Evolutionary conservation across 1,140 invertebrate genomes (phyloP), one percentile per base, ranked within the genome.

Genomic region (Meloidogyne hapla): DNA sequence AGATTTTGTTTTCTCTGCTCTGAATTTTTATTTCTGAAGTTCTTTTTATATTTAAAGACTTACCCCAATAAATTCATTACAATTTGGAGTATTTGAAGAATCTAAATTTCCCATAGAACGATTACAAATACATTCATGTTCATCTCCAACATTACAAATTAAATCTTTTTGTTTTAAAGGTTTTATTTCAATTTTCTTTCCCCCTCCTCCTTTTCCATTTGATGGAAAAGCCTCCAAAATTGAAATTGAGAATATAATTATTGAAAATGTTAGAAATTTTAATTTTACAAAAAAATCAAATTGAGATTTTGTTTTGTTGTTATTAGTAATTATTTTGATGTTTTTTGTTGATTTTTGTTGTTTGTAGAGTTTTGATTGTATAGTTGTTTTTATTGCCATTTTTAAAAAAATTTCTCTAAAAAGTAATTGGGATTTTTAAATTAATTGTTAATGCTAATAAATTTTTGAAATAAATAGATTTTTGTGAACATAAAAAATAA

Each of bases 51-150:
- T 76, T 68, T 33, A 8, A n/a, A 45, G 25, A 45, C 72, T 76
- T 64, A 83, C 81, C 64, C 80, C 80, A 64, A 83, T 56, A 61
- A 83, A 81, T 56, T 68, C 26, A 68, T 84, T 65, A 71, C 81
- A 83, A 56, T 56, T 56, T 23, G 65, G 56, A 25, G 67, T 63
- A 64, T 77, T 38, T 72, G 42, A 21, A 28, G 61, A 42, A 66
- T 84, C 83, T 18, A 83, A 71, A 77, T 81, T 70, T 2, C 83
- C 83, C 9, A 33, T 56, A 25, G 69, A 79, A 15, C 73, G 71
- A 66, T 84, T 82, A 70, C 81, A 83, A 38, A 83, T 66, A 75
- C 81, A 83, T 74, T 83, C 80, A 69, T 79, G 72, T 13, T 78
- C 80, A 28, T 48, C 74, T n/a, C 74, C 81, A 13, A 70, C 18